Evolutionary conservation across 1,140 invertebrate species (phyloP), one percentile per base, ranked within the genome.

Genomic region (Rhyacophila brunnea): DNA sequence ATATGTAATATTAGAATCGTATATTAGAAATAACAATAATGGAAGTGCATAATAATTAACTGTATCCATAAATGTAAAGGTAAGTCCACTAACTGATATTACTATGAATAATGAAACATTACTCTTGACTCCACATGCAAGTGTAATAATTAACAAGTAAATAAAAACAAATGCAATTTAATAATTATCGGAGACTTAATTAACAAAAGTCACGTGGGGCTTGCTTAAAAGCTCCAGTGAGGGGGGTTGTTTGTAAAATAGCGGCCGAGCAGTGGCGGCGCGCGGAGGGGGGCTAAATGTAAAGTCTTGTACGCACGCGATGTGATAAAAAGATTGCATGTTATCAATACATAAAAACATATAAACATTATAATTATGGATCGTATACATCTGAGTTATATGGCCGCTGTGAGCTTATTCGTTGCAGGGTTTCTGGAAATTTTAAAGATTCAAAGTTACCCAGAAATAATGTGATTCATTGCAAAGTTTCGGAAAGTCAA

Each of bases 321-420:
- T 53, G 42, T 58, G 60, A 63, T 63, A 63, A 63, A 63, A 54
- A 63, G 50, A 58, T 63, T 44, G 60, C 60, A 63, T 63, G 60
- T 18, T 48, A 49, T 58, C 60, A 51, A 63, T 58, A 55, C 55
- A 63, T 63, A 63, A 63, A 57, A 60, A 54, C 45, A 58, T 63
- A 54, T 49, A 58, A 58, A 58, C 50, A 58, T 63, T 49, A 63
- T 63, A 58, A 63, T 63, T 58, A 58, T 58, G 55, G 60, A 63
- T 63, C 60, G 55, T 63, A 52, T 58, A 51, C 34, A 42, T 44
- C 44, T 63, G 55, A 63, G 54, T 58, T 58, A 63, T 58, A 50
- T 13, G 60, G 48, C 20, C n/a, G 23, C n/a, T 36, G 10, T 36
- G 48, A 36, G 17, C 34, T 32, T 17, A 18, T 32, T n/a, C 34